Conservation (phyloP, 2,113 vertebrate genomes). For the Chlorodrepanis virens region DNA sequence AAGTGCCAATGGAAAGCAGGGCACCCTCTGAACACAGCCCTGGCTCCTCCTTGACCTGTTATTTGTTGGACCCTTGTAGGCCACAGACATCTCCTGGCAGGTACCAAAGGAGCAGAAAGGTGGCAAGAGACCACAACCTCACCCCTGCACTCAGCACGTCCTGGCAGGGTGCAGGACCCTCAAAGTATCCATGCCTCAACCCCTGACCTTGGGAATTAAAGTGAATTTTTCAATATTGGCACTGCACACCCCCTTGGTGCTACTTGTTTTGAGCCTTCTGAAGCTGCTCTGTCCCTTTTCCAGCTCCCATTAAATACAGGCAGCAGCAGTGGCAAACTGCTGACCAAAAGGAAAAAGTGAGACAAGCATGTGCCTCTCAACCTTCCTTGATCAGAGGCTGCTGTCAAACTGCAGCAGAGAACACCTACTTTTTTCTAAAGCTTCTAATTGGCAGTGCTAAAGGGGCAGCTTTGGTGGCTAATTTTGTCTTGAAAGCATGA, state of each 20-base stretch:
- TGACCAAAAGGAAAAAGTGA: background rate
- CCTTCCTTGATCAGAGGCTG: background rate
- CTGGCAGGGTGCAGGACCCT: background rate
- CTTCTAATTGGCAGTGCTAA: background rate
- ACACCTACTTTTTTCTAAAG: background rate
- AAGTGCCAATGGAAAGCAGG: background rate
- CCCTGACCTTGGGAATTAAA: background rate
- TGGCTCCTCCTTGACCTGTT: background rate
- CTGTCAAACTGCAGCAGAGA: background rate
- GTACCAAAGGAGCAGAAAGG: background rate
- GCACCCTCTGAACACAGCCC: background rate
- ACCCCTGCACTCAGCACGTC: background rate
- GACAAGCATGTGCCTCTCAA: fast-evolving
- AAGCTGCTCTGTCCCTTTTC: background rate
- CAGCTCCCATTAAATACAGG: background rate
- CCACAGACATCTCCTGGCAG: background rate
- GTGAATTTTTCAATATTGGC: background rate
- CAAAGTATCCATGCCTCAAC: background rate
- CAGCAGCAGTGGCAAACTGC: background rate
- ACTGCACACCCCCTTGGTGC: background rate
- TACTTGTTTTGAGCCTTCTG: background rate
- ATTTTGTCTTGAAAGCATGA: background rate
- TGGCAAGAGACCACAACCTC: background rate
- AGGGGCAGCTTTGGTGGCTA: background rate
- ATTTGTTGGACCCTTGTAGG: background rate